A percentile compares a stretch with the other conserved stretches of the same genome.
These are phyloP conservation scores for Nothocercus julius DNA, from an alignment of 2,113 vertebrate species.

Conservation along the genomic window DNA sequence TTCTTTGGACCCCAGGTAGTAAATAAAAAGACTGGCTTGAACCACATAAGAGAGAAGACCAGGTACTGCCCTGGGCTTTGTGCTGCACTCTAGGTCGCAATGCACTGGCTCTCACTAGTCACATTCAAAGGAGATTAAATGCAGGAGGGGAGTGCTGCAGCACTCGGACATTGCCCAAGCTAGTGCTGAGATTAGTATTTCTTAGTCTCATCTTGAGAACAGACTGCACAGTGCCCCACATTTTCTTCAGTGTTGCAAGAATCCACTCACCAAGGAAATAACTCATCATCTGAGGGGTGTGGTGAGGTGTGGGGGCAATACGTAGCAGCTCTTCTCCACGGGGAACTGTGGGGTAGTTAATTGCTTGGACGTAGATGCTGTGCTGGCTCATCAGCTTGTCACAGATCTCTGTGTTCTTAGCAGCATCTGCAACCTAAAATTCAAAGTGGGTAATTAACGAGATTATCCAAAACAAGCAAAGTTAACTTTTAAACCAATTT, in stretches of 20 bases:
- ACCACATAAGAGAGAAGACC: background rate
- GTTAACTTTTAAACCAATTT: background rate
- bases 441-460: background rate
- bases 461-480: background rate
- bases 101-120: background rate
- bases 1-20: background rate
- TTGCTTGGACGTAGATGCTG: conserved; percentile 97
- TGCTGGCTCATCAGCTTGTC: conserved; percentile 92
- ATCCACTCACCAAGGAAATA: conserved; percentile 90
- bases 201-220: background rate
- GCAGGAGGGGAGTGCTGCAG: background rate
- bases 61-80: background rate
- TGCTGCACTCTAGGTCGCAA: background rate
- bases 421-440: conserved; percentile 89
- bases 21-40: background rate
- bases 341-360: conserved; percentile 95
- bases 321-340: conserved; percentile 93
- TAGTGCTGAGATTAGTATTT: background rate
- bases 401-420: conserved; percentile 92
- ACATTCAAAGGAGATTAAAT: background rate
- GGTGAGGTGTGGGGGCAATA: conserved; percentile 94
- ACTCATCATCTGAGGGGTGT: conserved; percentile 96
- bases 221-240: background rate
- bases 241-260: background rate
- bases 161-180: background rate